Base-by-base conservation (phyloP, 2,797 vertebrate species). In the Florisuga fusca region DNA sequence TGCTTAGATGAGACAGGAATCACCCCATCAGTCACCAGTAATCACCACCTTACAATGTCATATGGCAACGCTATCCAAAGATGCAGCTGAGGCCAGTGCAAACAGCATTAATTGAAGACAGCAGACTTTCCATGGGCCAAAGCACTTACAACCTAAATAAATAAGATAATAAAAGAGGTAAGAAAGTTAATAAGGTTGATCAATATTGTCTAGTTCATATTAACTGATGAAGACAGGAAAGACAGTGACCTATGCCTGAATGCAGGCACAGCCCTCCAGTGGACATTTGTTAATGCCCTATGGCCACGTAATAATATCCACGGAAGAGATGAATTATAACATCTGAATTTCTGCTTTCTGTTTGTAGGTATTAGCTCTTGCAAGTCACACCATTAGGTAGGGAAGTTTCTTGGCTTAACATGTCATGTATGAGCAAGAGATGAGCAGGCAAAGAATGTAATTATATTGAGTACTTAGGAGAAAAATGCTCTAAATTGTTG, bases 61-160 rank as follows among this genome's bases (percentile, higher is more conserved):
- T 34, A 13, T 10, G 5, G 31, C 66, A 84, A 53, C 1, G 1
- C 68, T 71, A 41, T n/a, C 64, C 74, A 46, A 53, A 61, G 50
- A 31, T 48, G 12, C 31, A 69, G 10, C n/a, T 75, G 55, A 78
- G 31, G n/a, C 26, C 72, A 68, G 48, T 38, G 26, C 18, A 75
- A 90, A 86, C 51, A 75, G 7, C 23, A 16, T 51, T 95, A 87
- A 34, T 13, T 61, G 71, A 80, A 84, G 41, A 68, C 46, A 61
- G 53, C 46, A 87, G n/a, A 27, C 51, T 23, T 90, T 84, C 63
- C 71, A 68, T n/a, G 29, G 76, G 26, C 73, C 62, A 90, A 62
- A 92, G 71, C 54, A 86, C 34, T 55, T 86, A 81, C n/a, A 82
- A 43, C 13, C 7, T 63, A 93, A 86, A 90, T 75, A 92, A 93